Evolutionary conservation across 2,797 vertebrate genomes (phyloP).

Genomic region (Oreochromis mossambicus): DNA sequence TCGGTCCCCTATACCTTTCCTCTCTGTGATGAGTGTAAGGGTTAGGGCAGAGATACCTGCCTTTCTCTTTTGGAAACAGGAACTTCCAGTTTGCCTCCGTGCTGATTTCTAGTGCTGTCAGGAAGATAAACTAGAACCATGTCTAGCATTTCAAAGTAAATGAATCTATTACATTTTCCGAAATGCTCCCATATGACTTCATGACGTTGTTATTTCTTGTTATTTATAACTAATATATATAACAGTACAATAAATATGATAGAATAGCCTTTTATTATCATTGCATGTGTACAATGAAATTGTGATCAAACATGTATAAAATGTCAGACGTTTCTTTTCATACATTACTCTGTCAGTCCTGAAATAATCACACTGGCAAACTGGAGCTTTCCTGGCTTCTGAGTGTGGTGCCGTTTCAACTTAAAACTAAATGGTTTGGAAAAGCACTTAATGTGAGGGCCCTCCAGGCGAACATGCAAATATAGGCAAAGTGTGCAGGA

Average conservation of each 20-base stretch:
- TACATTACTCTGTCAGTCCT: background rate
- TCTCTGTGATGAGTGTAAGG: accelerated
- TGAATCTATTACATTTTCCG: background rate
- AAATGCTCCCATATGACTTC: background rate
- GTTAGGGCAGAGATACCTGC: background rate
- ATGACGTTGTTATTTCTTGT: background rate
- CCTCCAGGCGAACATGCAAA: accelerated
- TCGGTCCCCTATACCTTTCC: background rate
- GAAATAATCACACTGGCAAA: background rate
- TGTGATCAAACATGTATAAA: background rate
- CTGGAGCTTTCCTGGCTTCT: background rate
- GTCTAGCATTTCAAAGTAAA: background rate
- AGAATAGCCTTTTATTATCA: background rate
- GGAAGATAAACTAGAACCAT: background rate
- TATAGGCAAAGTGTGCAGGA: background rate
- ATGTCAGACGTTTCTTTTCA: background rate
- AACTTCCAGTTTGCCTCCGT: background rate
- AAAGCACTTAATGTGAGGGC: background rate
- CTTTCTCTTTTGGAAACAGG: background rate
- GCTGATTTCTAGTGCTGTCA: background rate
- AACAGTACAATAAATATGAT: background rate
- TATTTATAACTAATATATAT: background rate
- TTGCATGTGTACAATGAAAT: background rate
- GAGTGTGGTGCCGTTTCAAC: accelerated
- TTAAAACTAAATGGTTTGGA: background rate